A percentile compares a stretch with the other conserved stretches of the same genome.
These are phyloP conservation scores for Karalla daura DNA, from an alignment of 2,797 vertebrate genomes.

Conservation along the genomic window DNA sequence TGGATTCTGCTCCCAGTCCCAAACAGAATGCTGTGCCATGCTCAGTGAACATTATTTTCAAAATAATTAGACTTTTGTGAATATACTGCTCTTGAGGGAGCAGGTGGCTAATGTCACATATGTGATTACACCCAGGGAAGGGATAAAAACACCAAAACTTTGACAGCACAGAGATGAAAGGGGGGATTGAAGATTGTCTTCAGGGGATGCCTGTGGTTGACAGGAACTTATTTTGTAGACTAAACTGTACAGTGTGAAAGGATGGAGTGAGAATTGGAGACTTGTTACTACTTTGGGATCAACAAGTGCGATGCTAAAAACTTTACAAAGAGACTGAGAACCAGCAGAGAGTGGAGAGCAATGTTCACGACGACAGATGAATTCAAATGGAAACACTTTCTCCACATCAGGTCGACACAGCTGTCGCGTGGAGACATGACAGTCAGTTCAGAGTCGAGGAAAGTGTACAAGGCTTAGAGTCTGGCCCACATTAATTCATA, in stretches of 20 bases:
- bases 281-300: conserved; percentile 12
- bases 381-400: conserved; percentile 25
- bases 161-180: conserved; percentile 1
- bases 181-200: background rate
- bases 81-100: conserved; percentile 30
- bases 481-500: conserved; percentile 51
- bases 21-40: conserved; percentile 61
- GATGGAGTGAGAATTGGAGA: background rate
- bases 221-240: conserved; percentile 2
- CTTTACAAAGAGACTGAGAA: background rate
- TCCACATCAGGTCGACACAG: background rate
- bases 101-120: conserved; percentile 3
- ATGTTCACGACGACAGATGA: no score
- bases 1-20: conserved; percentile 61
- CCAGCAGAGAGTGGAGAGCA: background rate
- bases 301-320: conserved; percentile 6
- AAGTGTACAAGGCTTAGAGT: background rate
- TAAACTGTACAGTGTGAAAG: background rate
- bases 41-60: conserved; percentile 44
- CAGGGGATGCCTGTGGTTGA: background rate
- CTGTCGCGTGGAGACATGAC: conserved; percentile 13
- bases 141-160: conserved; percentile 22
- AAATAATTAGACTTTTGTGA: conserved; percentile 62
- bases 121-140: background rate
- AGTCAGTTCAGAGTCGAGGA: conserved; percentile 18